Conservation (phyloP, 2,888 invertebrate species). For the Drosophila histrio region DNA sequence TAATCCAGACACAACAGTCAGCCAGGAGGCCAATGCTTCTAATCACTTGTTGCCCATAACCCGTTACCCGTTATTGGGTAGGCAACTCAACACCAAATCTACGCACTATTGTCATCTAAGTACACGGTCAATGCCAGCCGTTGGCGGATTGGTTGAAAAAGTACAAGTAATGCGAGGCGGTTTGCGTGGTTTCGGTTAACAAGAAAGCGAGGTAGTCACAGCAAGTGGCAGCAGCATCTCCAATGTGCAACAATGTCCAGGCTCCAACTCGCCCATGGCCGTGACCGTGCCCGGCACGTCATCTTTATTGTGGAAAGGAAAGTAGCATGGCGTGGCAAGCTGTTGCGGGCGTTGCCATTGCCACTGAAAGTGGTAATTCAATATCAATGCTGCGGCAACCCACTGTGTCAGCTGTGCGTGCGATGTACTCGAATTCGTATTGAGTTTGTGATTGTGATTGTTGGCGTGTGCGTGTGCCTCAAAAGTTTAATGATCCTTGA, state of each 20-base stretch:
- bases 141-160: constrained; percentile 52
- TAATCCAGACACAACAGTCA: constrained; percentile 44
- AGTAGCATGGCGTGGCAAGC: constrained; percentile 36
- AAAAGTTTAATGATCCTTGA: constrained; percentile 78
- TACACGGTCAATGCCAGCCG: constrained; percentile 54
- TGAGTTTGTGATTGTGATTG: constrained; percentile 1
- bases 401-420: constrained; percentile 29
- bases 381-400: constrained; percentile 37
- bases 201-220: constrained; percentile 46
- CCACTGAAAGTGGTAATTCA: constrained; percentile 52
- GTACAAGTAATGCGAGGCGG: constrained; percentile 69
- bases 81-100: constrained; percentile 38
- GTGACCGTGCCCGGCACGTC: constrained; percentile 51
- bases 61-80: constrained; percentile 1
- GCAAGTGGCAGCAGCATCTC: constrained; percentile 2
- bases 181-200: constrained; percentile 43
- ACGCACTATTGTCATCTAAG: constrained; percentile 46
- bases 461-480: constrained; percentile 28
- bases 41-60: constrained; percentile 6
- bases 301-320: constrained; percentile 46
- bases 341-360: constrained; percentile 49
- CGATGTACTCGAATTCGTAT: background rate
- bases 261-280: constrained; percentile 37
- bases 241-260: constrained; percentile 26
- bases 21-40: constrained; percentile 1